phyloP scores from a whole-genome alignment of 1,140 invertebrate genomes.

The Platyura marginata region DNA sequence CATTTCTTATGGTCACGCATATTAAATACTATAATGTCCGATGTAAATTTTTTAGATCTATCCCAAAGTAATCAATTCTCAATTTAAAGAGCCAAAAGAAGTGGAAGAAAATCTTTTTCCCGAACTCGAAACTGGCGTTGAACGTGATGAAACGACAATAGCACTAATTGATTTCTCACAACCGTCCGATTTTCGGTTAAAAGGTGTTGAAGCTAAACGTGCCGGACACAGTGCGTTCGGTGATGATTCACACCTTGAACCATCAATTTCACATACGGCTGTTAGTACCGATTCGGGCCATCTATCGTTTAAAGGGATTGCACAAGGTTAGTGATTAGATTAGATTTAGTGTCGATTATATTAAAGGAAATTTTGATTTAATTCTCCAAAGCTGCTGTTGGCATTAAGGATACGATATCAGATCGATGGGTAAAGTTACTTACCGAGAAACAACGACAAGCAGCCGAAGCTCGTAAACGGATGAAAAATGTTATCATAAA shows the following conservation, averaged over 20 bases:
- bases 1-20: no score
- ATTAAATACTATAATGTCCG: background rate
- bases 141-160: conserved; percentile 4
- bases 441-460: conserved; percentile 15
- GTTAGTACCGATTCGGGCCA: no score
- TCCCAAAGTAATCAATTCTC: conserved; percentile 16
- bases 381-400: no score
- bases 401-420: no score
- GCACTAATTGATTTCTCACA: conserved; percentile 22
- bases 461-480: conserved; percentile 12
- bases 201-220: conserved; percentile 23
- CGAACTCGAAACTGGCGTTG: background rate
- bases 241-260: no score
- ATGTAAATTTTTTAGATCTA: conserved; percentile 4
- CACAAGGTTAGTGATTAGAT: no score
- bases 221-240: no score
- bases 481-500: conserved; percentile 11
- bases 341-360: no score
- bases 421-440: conserved; percentile 21
- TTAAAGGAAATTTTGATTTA: no score
- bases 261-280: no score
- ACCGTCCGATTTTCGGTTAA: conserved; percentile 25
- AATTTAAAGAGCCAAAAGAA: conserved; percentile 22
- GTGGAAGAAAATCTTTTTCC: conserved; percentile 2
- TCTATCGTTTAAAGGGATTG: no score